These are phyloP conservation scores for Perca fluviatilis DNA, from an alignment of 2,113 vertebrate genomes.

Conservation along the genomic window DNA sequence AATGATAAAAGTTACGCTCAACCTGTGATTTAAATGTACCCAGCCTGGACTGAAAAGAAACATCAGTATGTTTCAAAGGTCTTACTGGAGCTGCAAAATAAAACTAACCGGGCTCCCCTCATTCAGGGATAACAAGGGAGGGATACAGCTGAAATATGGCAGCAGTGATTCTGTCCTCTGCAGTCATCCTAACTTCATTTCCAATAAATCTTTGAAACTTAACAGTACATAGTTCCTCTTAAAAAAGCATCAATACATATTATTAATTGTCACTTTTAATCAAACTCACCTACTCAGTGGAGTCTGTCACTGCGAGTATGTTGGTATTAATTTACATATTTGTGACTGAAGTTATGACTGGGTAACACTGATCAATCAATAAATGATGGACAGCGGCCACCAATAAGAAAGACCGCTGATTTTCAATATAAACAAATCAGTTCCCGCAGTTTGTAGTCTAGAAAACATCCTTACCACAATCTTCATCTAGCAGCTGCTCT, in stretches of 20 bases:
- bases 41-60: background rate
- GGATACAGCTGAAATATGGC: slow-evolving; percentile 7
- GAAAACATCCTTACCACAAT: background rate
- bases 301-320: background rate
- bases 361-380: background rate
- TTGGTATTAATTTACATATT: background rate
- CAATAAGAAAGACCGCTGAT: background rate
- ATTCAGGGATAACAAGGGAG: background rate
- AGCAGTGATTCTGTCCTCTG: background rate
- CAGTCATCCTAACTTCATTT: background rate
- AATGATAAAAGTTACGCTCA: background rate
- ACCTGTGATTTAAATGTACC: background rate
- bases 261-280: background rate
- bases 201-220: background rate
- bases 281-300: background rate
- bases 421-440: background rate
- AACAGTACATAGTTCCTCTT: background rate
- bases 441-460: background rate
- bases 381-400: background rate
- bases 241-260: slow-evolving; percentile 15
- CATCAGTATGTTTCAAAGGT: background rate
- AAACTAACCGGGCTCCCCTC: background rate
- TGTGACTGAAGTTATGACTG: background rate
- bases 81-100: background rate
- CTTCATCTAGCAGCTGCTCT: background rate